Percentiles rank a stretch among this genome's conserved stretches.
These are phyloP conservation scores for Onthophagus taurus DNA, from an alignment of 1,140 invertebrate species.

Conservation along the genomic window DNA sequence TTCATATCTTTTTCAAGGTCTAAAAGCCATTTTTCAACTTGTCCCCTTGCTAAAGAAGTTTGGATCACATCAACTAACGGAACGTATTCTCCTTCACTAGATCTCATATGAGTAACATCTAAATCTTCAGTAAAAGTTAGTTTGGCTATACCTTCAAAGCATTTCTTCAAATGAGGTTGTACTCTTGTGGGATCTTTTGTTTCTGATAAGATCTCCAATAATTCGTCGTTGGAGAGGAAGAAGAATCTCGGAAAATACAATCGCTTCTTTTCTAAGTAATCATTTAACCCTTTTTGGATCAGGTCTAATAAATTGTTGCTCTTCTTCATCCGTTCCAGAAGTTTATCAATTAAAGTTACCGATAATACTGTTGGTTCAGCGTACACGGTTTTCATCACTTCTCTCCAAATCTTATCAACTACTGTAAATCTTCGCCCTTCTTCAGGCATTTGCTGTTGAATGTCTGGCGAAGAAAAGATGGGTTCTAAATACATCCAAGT, in stretches of 20 bases:
- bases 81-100: conserved; percentile 80
- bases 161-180: conserved; percentile 97
- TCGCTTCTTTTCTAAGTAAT: conserved; percentile 92
- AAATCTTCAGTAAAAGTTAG: conserved; percentile 78
- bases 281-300: conserved; percentile 87
- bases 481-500: conserved; percentile 98
- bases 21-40: conserved; percentile 94
- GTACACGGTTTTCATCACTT: conserved; percentile 82
- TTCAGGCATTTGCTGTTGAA: conserved; percentile 91
- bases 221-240: conserved; percentile 94
- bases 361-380: conserved; percentile 72
- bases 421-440: conserved; percentile 83
- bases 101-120: conserved; percentile 84
- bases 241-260: conserved; percentile 93
- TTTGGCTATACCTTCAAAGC: conserved; percentile 86
- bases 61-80: conserved; percentile 69
- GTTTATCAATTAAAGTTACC: conserved; percentile 85
- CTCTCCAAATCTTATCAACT: conserved; percentile 91
- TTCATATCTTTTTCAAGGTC: conserved; percentile 90
- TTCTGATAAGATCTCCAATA: conserved; percentile 92
- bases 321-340: conserved; percentile 84
- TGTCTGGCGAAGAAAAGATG: conserved; percentile 95
- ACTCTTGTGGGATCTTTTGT: conserved; percentile 92
- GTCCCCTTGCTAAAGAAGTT: conserved; percentile 80
- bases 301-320: conserved; percentile 78